A percentile compares a stretch with the other conserved stretches of the same genome.
Evolutionary conservation across 2,888 invertebrate species (phyloP).

Genomic region (Hirtodrosophila cameraria): DNA sequence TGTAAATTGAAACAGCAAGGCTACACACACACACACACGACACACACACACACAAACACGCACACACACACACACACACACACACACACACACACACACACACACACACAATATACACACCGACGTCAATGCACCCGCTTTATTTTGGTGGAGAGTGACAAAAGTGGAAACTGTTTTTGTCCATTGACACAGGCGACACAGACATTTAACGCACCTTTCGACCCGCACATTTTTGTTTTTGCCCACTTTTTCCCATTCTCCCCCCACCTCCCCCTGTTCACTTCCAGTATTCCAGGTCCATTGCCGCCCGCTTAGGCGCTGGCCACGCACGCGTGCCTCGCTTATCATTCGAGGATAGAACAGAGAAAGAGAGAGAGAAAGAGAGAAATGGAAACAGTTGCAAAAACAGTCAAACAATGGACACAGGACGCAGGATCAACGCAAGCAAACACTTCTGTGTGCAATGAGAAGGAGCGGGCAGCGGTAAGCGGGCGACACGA

Average conservation of each 20-base stretch:
- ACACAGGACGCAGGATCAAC: too few relatives aligned
- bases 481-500: constrained; percentile 24
- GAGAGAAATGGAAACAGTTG: constrained; percentile 64
- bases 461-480: constrained; percentile 11
- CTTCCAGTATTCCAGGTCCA: constrained; percentile 11
- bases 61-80: constrained; percentile 1
- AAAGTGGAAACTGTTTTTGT: constrained; percentile 44
- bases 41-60: neutral
- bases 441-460: too few relatives aligned
- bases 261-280: constrained; percentile 4
- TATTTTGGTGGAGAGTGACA: constrained; percentile 51
- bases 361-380: constrained; percentile 20
- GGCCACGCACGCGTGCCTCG: constrained; percentile 62
- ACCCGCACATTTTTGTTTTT: constrained; percentile 66
- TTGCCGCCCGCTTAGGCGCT: constrained; percentile 53
- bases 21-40: constrained; percentile 2
- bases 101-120: neutral
- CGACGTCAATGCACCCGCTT: constrained; percentile 57
- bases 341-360: constrained; percentile 39
- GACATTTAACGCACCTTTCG: constrained; percentile 65
- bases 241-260: neutral
- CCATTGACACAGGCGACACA: constrained; percentile 25
- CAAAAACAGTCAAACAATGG: constrained; percentile 51
- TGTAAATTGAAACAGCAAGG: constrained; percentile 37
- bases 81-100: neutral